Evolutionary conservation across 2,113 vertebrate species (phyloP).

Genomic region (Clarias batrachus): DNA sequence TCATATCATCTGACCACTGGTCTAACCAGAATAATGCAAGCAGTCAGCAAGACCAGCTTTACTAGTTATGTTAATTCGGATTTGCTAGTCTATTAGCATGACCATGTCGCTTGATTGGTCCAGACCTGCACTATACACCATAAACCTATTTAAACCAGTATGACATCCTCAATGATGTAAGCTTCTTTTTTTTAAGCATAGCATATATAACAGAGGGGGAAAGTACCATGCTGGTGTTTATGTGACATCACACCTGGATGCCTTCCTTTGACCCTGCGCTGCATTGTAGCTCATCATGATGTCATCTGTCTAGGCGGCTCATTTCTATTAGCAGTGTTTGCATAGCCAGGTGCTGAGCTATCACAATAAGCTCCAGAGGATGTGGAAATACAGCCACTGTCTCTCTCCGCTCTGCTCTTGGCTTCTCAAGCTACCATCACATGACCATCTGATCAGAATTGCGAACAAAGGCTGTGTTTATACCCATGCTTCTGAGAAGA

Average conservation of each 20-base stretch:
- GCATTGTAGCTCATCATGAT: slow-evolving; percentile 18
- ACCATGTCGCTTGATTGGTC: not conserved
- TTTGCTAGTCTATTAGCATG: not conserved
- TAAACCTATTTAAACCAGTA: not conserved
- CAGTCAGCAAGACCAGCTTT: not conserved
- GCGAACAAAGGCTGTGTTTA: slow-evolving; percentile 47
- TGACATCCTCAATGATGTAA: not conserved
- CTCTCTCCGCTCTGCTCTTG: slow-evolving; percentile 1
- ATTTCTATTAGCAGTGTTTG: slow-evolving; percentile 6
- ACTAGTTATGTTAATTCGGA: not conserved
- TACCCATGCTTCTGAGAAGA: slow-evolving; percentile 41
- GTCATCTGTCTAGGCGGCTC: not conserved
- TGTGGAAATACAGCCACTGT: slow-evolving; percentile 25
- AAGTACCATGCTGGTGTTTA: slow-evolving; percentile 12
- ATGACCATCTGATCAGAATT: slow-evolving; percentile 49
- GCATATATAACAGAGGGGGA: slow-evolving; percentile 37
- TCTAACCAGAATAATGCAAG: not conserved
- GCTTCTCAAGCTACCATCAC: slow-evolving; percentile 44
- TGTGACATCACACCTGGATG: slow-evolving; percentile 27
- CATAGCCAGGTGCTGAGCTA: slow-evolving; percentile 20
- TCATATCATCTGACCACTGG: not conserved
- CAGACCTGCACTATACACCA: not conserved
- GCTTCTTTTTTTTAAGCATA: slow-evolving; percentile 4
- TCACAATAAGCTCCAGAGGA: slow-evolving; percentile 22
- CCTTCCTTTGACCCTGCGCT: not conserved